phyloP scores from a whole-genome alignment of 2,888 invertebrate species.

The Rhamnusium bicolor region DNA sequence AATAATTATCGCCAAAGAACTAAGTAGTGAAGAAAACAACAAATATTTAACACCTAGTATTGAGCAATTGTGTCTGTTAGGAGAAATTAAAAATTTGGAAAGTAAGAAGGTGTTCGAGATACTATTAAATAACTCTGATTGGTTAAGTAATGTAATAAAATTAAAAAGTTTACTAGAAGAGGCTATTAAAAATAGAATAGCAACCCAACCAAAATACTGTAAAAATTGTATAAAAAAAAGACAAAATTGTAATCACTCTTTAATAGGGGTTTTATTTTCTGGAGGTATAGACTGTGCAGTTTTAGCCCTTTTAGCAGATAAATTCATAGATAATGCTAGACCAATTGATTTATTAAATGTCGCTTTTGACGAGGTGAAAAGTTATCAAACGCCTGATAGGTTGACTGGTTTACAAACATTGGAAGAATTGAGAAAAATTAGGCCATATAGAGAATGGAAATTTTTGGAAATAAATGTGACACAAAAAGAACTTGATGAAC shows the following conservation, averaged over 20 bases:
- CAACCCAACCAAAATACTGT: conserved; percentile 77
- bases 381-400: conserved; percentile 88
- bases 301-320: conserved; percentile 85
- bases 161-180: conserved; percentile 74
- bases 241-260: conserved; percentile 67
- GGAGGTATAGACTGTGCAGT: conserved; percentile 98
- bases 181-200: conserved; percentile 76
- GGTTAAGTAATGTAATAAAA: conserved; percentile 69
- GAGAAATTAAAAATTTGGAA: conserved; percentile 56
- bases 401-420: conserved; percentile 82
- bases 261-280: conserved; percentile 85
- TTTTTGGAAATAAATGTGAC: conserved; percentile 87
- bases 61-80: conserved; percentile 49
- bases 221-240: conserved; percentile 72
- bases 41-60: conserved; percentile 51
- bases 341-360: conserved; percentile 95
- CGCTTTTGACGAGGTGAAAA: conserved; percentile 81
- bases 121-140: conserved; percentile 61
- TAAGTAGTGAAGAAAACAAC: conserved; percentile 31
- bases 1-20: conserved; percentile 49
- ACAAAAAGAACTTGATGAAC: conserved; percentile 76
- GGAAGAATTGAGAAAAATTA: conserved; percentile 79
- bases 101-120: conserved; percentile 66
- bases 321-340: conserved; percentile 77
- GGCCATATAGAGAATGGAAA: conserved; percentile 85